Evolutionary conservation across 2,113 vertebrate species (phyloP).

Genomic region (Chunga burmeisteri): DNA sequence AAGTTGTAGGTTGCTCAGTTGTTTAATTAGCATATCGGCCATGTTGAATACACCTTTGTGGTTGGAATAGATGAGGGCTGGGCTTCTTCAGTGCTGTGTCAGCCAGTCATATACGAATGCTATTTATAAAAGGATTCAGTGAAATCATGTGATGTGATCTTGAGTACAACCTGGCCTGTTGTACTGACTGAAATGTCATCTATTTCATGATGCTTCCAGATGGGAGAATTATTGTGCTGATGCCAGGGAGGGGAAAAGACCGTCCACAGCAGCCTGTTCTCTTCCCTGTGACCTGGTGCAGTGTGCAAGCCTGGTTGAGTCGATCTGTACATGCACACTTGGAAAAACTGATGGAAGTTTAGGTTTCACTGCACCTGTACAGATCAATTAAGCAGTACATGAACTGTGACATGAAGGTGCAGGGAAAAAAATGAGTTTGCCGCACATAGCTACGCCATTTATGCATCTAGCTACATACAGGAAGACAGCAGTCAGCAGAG

Average conservation of each 20-base stretch:
- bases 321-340: background rate
- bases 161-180: background rate
- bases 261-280: background rate
- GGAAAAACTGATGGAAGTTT: background rate
- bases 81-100: background rate
- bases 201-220: background rate
- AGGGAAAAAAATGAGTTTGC: background rate
- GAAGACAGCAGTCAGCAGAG: background rate
- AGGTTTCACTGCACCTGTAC: background rate
- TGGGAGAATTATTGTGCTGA: background rate
- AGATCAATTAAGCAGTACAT: background rate
- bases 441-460: background rate
- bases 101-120: background rate
- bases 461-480: background rate
- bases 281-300: background rate
- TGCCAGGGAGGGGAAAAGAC: background rate
- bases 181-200: background rate
- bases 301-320: background rate
- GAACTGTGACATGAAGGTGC: background rate
- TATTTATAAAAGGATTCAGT: slow-evolving; percentile 19
- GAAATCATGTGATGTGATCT: background rate
- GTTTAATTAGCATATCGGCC: background rate
- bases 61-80: background rate
- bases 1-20: background rate
- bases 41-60: background rate